A percentile compares a stretch with the other conserved stretches of the same genome.
Evolutionary conservation across 1,140 invertebrate species (phyloP).

Genomic region (Aporrectodea caliginosa): DNA sequence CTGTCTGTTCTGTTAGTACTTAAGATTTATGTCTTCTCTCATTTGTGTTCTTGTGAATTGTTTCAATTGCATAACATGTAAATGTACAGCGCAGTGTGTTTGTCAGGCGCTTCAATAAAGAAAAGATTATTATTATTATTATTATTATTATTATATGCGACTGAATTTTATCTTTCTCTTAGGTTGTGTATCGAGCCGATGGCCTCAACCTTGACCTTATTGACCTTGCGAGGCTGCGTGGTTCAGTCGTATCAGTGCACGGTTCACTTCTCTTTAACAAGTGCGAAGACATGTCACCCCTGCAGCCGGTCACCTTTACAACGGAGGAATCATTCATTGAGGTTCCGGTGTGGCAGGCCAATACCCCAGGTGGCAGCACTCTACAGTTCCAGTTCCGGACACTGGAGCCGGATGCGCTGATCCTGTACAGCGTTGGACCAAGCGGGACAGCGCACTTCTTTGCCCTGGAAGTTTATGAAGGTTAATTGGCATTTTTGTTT

Average conservation of each 20-base stretch:
- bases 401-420: conserved; percentile 85
- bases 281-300: conserved; percentile 76
- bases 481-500: no score
- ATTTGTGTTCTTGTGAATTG: no score
- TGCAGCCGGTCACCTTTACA: conserved; percentile 85
- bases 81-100: no score
- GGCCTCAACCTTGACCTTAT: conserved; percentile 81
- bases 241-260: conserved; percentile 78
- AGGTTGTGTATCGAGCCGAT: conserved; percentile 89
- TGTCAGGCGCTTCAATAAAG: no score
- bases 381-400: conserved; percentile 83
- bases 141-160: conserved; percentile 1
- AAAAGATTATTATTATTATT: not conserved
- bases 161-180: conserved; percentile 28
- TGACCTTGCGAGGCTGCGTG: conserved; percentile 77
- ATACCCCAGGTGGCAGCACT: conserved; percentile 78
- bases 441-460: conserved; percentile 44
- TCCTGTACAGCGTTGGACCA: conserved; percentile 85
- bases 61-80: no score
- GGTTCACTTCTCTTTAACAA: conserved; percentile 79
- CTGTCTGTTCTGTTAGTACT: no score
- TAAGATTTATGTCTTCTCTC: no score
- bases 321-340: conserved; percentile 81
- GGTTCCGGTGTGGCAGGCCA: conserved; percentile 60
- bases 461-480: conserved; percentile 13